Conservation (phyloP, 2,797 vertebrate genomes). For the Diplodus sargus region DNA sequence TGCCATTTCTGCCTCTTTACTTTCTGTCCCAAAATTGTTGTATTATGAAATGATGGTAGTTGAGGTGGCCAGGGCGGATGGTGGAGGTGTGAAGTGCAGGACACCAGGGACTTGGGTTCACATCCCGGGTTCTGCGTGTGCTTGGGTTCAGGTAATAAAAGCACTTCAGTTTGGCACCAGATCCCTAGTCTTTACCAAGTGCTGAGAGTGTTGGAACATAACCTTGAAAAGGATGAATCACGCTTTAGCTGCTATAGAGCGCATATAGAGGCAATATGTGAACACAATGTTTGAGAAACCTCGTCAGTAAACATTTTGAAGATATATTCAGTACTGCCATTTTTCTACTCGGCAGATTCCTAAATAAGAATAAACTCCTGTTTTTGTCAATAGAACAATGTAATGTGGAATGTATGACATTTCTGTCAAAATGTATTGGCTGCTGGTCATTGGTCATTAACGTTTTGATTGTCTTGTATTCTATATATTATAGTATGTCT, state of each 20-base stretch:
- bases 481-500: too few relatives aligned
- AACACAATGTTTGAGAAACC: too few relatives aligned
- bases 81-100: not conserved
- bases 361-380: not conserved
- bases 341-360: not conserved
- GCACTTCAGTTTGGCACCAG: not conserved
- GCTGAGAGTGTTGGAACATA: not conserved
- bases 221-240: not conserved
- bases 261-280: too few relatives aligned
- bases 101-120: not conserved
- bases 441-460: too few relatives aligned
- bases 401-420: too few relatives aligned
- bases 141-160: not conserved
- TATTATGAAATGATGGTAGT: not conserved
- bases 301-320: not conserved
- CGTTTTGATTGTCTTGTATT: too few relatives aligned
- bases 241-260: not conserved
- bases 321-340: not conserved
- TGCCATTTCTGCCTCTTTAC: not conserved
- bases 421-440: too few relatives aligned
- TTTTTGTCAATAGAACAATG: not conserved
- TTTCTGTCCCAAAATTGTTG: not conserved
- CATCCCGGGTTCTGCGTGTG: not conserved
- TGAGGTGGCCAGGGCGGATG: not conserved
- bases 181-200: not conserved